Evolutionary conservation across 1,140 invertebrate genomes (phyloP), one percentile per base, ranked within the genome.

Genomic region (Polyergus mexicanus): DNA sequence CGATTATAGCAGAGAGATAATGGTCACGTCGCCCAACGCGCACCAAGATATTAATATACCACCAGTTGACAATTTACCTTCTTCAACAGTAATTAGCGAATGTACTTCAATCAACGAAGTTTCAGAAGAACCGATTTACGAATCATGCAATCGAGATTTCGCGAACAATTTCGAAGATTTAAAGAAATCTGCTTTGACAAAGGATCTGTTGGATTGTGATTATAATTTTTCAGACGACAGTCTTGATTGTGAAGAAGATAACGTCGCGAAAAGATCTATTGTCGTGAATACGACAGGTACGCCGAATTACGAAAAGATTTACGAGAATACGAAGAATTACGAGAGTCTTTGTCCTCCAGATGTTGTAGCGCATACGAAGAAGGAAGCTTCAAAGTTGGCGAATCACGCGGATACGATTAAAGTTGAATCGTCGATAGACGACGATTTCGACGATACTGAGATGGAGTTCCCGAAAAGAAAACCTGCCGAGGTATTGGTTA

Each of bases 181-280:
- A 13, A 74, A 47, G 28, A 58, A 81, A 44, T 69, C 65, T 28
- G 11, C 16, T 44, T 38, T 69, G 13, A 7, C 11, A 13, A 60
- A 83, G 11, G 32, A n/a, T 6, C 41, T 84, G 16, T 1, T 65
- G 0, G 87, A 81, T 6, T 66, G 58, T 2, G 89, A 91, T 44
- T 35, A 88, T 41, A 84, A 91, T 28, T 93, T 93, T 77, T 94
- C 93, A 0, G 93, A 94, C 22, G 93, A 94, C 63, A 94, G 92
- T 84, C 75, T 92, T 63, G 92, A 93, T 35, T 86, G 84, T 5
- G 87, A 83, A 6, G 91, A 93, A 47, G 86, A 85, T n/a, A 80
- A 71, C 1, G 3, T 32, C 3, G 11, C 22, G 1, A 54, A 35
- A 6, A 35, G 35, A 0, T 1, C 60, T 71, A 5, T n/a, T 44